Evolutionary conservation across 2,113 vertebrate genomes (phyloP), one percentile per base, ranked within the genome.

Genomic region (Otocyon megalotis): DNA sequence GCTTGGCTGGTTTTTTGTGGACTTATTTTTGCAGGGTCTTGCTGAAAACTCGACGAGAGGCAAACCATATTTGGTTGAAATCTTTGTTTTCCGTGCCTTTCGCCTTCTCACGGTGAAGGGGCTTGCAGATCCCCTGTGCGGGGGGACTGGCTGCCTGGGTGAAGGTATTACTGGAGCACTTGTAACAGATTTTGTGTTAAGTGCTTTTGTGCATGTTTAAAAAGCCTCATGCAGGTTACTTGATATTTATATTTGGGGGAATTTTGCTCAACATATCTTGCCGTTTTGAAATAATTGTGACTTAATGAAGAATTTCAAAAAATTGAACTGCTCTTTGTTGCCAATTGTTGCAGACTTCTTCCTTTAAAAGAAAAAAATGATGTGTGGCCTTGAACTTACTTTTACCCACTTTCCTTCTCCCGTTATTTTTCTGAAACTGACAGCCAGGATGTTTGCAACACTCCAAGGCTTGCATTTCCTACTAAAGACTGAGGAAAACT

Each of bases 1-100:
- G 69, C 91, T 56, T 93, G 72, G 4, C 17, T 95, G 84, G 76
- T 85, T 96, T 93, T 93, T 89, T 56, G 77, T 88, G 81, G 91
- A 93, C 76, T 76, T 97, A 16, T 90, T 90, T 96, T 56, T 96
- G 28, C 22, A 50, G 86, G 83, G 91, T 81, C 10, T 1, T 19
- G 62, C 77, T 83, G 90, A 96, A 97, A 91, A 72, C 97, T 96
- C 94, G 53, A 94, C 30, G 12, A 65, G 32, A 62, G 76, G 93
- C 58, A 67, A 87, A 56, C 19, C 86, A 0, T 88, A 19, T 97
- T 97, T 96, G 77, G 74, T 80, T 1, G 7, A 79, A 85, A 93
- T 83, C 72, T 22, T 87, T 94, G 43, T 67, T 22, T 96, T 54
- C 2, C 72, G 20, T 86, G 67, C 88, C 56, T 24, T 69, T 92